Evolutionary conservation across 2,888 invertebrate genomes (phyloP), one percentile per base, ranked within the genome.

Genomic region (Drosophila paranaensis): DNA sequence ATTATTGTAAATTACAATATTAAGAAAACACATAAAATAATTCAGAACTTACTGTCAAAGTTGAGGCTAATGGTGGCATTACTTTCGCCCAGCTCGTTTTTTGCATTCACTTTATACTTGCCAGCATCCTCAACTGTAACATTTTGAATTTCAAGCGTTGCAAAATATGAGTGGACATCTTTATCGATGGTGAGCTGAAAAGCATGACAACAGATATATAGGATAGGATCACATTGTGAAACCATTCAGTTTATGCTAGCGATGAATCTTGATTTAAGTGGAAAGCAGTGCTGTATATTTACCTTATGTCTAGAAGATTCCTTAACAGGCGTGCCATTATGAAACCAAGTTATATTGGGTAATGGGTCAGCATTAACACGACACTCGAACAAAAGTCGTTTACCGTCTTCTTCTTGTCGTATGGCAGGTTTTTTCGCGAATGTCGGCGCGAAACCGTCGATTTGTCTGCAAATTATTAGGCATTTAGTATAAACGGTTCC

Each of bases 361-460:
- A 96, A 95, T 68, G 98, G 98, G 93, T 98, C 98, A 86, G 98
- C 98, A 91, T 97, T 97, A 91, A 98, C 97, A 92, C 97, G 96
- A 94, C 98, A 98, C 94, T 98, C 98, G 94, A 98, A 98, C 90
- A 98, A 95, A 88, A 98, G 94, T 93, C 97, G 95, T 94, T 97
- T 97, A 90, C 98, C 98, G 93, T 98, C 98, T 93, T 98, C 98
- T 93, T 98, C 98, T 94, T 99, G 98, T 93, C 98, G 95, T 93
- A 99, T 99, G 89, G 98, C 96, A 77, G 98, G 98, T 94, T 98
- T 98, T 94, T 98, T 98, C 93, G 98, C 96, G 94, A 99, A 99
- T 92, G 98, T 98, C 92, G 98, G 98, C 93, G 98, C 98, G 93
- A 97, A 96, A 92, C 98, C 98, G 94, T 98, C 98, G 94, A 98